Percentiles rank a stretch among this genome's conserved stretches.
Evolutionary conservation across 2,113 vertebrate genomes (phyloP).

Genomic region (Philantomba maxwellii): DNA sequence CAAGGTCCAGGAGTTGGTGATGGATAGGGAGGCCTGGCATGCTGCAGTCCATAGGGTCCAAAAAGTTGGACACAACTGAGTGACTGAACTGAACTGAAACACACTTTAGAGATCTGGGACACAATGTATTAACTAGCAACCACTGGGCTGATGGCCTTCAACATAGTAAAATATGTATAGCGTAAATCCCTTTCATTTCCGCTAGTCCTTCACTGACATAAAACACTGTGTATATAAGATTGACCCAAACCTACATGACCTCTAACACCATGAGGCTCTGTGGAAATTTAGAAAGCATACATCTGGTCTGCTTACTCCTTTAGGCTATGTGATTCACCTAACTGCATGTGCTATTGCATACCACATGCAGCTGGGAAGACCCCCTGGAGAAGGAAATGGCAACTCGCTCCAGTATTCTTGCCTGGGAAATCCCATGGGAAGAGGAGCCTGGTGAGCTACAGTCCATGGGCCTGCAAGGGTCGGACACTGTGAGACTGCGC

Average conservation of each 20-base stretch:
- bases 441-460: not conserved
- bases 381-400: not conserved
- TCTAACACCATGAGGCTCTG: not conserved
- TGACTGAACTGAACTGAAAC: not conserved
- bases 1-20: not conserved
- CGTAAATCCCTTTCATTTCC: not conserved
- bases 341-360: not conserved
- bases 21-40: not conserved
- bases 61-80: not conserved
- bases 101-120: not conserved
- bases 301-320: not conserved
- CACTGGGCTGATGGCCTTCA: not conserved
- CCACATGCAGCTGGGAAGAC: not conserved
- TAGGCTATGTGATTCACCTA: not conserved
- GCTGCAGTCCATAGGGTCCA: not conserved
- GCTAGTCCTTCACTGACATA: not conserved
- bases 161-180: not conserved
- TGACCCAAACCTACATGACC: not conserved
- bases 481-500: not conserved
- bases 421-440: not conserved
- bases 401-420: not conserved
- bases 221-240: not conserved
- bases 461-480: not conserved
- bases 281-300: not conserved
- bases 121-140: not conserved